phyloP scores from a whole-genome alignment of 2,797 vertebrate genomes.

The Sebastolobus altivelis region DNA sequence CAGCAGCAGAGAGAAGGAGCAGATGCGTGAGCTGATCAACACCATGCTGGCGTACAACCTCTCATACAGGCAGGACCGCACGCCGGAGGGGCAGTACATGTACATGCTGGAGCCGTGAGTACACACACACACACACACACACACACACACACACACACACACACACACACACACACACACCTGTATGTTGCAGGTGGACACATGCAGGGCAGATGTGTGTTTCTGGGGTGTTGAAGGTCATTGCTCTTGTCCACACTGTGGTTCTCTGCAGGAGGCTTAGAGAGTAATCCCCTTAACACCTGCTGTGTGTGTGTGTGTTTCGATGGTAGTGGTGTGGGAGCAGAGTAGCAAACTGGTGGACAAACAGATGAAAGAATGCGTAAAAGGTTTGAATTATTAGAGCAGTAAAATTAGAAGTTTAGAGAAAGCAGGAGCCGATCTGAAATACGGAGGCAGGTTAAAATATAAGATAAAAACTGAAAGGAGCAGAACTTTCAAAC shows the following conservation, averaged over 20 bases:
- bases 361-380: constrained; percentile 5
- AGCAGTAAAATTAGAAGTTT: not conserved
- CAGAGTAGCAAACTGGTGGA: constrained; percentile 46
- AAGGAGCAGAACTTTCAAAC: not conserved
- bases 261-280: constrained; percentile 69
- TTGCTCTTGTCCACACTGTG: constrained; percentile 49
- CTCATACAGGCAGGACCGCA: constrained; percentile 94
- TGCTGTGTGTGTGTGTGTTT: constrained; percentile 40
- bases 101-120: constrained; percentile 96
- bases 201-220: constrained; percentile 45
- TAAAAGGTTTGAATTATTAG: not conserved
- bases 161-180: not conserved
- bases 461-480: not conserved
- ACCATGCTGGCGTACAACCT: constrained; percentile 97
- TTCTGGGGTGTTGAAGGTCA: constrained; percentile 68
- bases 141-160: constrained; percentile 10
- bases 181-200: constrained; percentile 1
- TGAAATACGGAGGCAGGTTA: not conserved
- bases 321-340: constrained; percentile 12
- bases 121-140: constrained; percentile 35
- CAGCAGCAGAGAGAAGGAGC: constrained; percentile 93
- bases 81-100: constrained; percentile 91
- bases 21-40: constrained; percentile 90
- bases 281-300: constrained; percentile 71
- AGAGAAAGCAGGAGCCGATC: not conserved